A percentile compares a stretch with the other conserved stretches of the same genome.
Evolutionary conservation across 1,140 invertebrate species (phyloP).

Genomic region (Drosophila lowei): DNA sequence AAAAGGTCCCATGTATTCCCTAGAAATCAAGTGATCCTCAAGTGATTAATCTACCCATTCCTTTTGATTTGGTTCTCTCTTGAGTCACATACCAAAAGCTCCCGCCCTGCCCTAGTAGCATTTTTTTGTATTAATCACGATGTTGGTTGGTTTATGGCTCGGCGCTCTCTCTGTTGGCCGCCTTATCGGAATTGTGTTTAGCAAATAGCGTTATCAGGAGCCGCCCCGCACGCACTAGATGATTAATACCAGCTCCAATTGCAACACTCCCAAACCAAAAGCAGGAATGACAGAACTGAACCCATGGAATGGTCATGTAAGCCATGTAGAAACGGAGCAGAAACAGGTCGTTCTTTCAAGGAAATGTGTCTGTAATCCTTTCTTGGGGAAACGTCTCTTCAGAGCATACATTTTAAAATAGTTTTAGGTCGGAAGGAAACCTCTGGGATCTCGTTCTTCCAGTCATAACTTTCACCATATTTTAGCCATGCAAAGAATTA

Average conservation of each 20-base stretch:
- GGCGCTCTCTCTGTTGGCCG: conserved; percentile 26
- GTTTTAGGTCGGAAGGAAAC: too few species aligned
- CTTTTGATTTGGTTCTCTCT: background rate
- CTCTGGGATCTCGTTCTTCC: too few species aligned
- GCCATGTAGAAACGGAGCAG: too few species aligned
- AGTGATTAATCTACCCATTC: too few species aligned
- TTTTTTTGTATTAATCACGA: conserved; percentile 35
- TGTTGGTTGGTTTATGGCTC: conserved; percentile 16
- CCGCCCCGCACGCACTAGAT: conserved; percentile 50
- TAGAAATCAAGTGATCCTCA: too few species aligned
- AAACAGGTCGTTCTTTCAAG: background rate
- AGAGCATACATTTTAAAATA: too few species aligned
- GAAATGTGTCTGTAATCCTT: too few species aligned
- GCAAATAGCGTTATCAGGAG: conserved; percentile 69
- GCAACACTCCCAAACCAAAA: conserved; percentile 43
- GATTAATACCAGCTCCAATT: conserved; percentile 57
- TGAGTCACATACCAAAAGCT: conserved; percentile 37
- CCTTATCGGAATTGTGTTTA: conserved; percentile 67
- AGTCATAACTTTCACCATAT: background rate
- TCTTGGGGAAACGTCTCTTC: background rate
- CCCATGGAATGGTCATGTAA: too few species aligned
- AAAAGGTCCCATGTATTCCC: background rate
- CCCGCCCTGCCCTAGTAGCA: conserved; percentile 7
- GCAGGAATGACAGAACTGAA: too few species aligned
- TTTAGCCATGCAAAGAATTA: too few species aligned